Evolutionary conservation across 2,113 vertebrate genomes (phyloP).

Genomic region (Brachionichthys hirsutus): DNA sequence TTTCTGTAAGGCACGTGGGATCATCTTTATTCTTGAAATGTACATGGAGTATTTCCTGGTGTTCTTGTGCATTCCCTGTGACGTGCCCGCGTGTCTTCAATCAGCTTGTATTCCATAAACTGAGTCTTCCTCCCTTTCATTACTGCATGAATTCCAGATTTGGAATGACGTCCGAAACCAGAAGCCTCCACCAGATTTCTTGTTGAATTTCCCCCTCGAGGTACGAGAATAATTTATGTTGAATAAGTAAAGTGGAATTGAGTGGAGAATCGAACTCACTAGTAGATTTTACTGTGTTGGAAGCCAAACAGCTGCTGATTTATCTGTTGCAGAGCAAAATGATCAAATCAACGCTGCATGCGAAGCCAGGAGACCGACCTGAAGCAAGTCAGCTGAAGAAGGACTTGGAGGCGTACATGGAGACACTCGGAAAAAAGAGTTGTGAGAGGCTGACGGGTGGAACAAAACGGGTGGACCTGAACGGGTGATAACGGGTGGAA

Average conservation of each 20-base stretch:
- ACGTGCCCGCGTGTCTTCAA: too few relatives aligned
- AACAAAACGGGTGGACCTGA: too few relatives aligned
- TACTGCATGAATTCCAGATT: constrained; percentile 45
- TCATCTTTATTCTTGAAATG: too few relatives aligned
- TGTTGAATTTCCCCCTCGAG: constrained; percentile 47
- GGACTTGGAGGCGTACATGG: constrained; percentile 20
- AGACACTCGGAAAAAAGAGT: constrained; percentile 1
- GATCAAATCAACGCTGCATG: constrained; percentile 64
- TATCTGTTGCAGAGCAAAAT: constrained; percentile 55
- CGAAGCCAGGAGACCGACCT: constrained; percentile 62
- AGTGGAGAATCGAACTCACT: too few relatives aligned
- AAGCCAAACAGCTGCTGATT: background rate
- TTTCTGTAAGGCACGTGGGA: too few relatives aligned
- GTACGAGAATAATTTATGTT: constrained; percentile 39
- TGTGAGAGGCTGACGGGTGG: constrained; percentile 31
- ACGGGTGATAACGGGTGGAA: too few relatives aligned
- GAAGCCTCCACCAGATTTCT: constrained; percentile 58
- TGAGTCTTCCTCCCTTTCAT: background rate
- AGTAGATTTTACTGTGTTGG: too few relatives aligned
- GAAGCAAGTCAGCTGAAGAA: constrained; percentile 56
- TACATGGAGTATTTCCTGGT: too few relatives aligned
- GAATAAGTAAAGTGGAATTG: too few relatives aligned
- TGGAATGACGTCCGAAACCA: constrained; percentile 51
- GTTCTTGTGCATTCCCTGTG: too few relatives aligned
- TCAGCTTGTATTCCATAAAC: too few relatives aligned